phyloP scores from a whole-genome alignment of 2,797 vertebrate species.

The Cuculus canorus region DNA sequence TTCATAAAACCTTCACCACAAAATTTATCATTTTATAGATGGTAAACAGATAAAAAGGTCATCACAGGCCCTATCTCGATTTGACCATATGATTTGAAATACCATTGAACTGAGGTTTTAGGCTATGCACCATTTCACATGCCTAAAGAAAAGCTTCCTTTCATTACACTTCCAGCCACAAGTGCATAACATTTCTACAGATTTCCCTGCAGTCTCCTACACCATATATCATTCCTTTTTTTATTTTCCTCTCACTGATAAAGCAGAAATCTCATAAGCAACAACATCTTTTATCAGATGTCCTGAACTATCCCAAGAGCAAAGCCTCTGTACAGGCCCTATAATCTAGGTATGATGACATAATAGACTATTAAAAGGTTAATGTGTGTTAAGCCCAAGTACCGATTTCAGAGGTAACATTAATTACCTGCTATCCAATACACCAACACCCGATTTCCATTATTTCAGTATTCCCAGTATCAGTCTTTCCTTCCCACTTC shows the following conservation, averaged over 20 bases:
- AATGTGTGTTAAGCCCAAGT: background rate
- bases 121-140: background rate
- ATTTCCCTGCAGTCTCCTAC: background rate
- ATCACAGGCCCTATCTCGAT: background rate
- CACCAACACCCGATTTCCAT: background rate
- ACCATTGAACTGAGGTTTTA: background rate
- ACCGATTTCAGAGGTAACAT: background rate
- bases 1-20: background rate
- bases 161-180: background rate
- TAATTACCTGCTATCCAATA: background rate
- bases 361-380: slow-evolving; percentile 23
- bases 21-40: background rate
- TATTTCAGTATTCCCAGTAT: background rate
- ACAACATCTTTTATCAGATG: background rate
- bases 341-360: slow-evolving; percentile 8
- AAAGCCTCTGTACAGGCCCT: background rate
- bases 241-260: background rate
- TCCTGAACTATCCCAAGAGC: background rate
- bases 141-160: background rate
- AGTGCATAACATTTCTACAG: background rate
- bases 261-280: background rate
- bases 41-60: background rate
- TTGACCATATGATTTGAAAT: background rate
- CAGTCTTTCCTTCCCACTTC: background rate
- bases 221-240: background rate